phyloP scores from a whole-genome alignment of 2,797 vertebrate species.

The Smutsia gigantea region DNA sequence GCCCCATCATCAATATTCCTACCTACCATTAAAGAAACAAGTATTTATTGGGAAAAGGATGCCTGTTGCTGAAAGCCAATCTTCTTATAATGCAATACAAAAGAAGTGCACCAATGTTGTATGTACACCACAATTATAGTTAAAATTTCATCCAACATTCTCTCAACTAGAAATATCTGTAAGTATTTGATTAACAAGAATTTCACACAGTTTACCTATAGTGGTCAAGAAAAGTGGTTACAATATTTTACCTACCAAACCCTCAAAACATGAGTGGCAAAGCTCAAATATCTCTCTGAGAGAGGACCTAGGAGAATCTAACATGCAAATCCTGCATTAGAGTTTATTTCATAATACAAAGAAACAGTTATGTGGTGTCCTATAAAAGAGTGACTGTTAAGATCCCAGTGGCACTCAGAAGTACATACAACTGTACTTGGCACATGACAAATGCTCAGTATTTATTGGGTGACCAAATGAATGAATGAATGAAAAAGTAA shows the following conservation, averaged over 20 bases:
- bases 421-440: background rate
- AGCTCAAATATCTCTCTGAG: background rate
- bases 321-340: background rate
- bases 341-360: background rate
- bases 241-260: constrained; percentile 49
- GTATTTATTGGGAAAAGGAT: background rate
- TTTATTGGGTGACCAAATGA: background rate
- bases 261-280: constrained; percentile 23
- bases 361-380: background rate
- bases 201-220: background rate
- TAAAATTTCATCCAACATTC: background rate
- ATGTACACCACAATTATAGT: background rate
- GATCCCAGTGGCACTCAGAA: background rate
- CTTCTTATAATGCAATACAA: background rate
- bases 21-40: background rate
- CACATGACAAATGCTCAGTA: background rate
- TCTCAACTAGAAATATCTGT: constrained; percentile 2
- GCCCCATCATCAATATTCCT: background rate
- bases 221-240: background rate
- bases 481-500: background rate
- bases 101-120: constrained; percentile 16
- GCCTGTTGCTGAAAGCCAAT: background rate
- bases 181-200: background rate
- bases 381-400: background rate
- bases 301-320: background rate